A percentile compares a stretch with the other conserved stretches of the same genome.
These are phyloP conservation scores for Brachyistius frenatus DNA, from an alignment of 2,113 vertebrate genomes.

Conservation along the genomic window DNA sequence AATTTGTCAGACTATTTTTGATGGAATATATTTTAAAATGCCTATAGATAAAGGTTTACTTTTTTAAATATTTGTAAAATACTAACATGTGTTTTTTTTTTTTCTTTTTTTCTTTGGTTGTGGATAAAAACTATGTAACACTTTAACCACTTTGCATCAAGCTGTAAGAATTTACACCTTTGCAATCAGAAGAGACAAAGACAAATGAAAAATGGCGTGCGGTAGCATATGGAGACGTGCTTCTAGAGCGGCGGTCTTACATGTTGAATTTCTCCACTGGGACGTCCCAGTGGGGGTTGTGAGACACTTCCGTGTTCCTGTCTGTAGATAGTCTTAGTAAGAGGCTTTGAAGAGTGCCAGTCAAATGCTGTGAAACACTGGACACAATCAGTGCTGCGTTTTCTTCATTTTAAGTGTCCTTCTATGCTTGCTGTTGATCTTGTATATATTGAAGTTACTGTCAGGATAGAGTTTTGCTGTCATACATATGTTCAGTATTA, in stretches of 20 bases:
- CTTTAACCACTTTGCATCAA: slow-evolving; percentile 76
- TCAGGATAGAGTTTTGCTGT: slow-evolving; percentile 69
- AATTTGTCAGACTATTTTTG: slow-evolving; percentile 88
- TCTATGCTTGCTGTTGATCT: slow-evolving; percentile 82
- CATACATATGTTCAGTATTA: slow-evolving; percentile 71
- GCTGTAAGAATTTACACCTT: slow-evolving; percentile 54
- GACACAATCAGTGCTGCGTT: slow-evolving; percentile 79
- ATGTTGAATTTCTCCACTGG: slow-evolving; percentile 72
- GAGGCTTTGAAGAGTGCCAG: slow-evolving; percentile 74
- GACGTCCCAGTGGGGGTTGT: slow-evolving; percentile 56
- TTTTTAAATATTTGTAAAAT: slow-evolving; percentile 89
- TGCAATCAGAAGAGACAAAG: slow-evolving; percentile 38
- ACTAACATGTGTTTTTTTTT: slow-evolving; percentile 79
- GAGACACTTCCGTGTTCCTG: slow-evolving; percentile 72
- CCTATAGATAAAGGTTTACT: slow-evolving; percentile 87
- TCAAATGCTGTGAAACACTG: slow-evolving; percentile 80
- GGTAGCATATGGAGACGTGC: slow-evolving; percentile 68
- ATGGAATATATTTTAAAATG: slow-evolving; percentile 90
- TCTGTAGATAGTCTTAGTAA: slow-evolving; percentile 85
- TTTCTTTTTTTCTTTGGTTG: slow-evolving; percentile 66
- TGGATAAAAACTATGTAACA: slow-evolving; percentile 72
- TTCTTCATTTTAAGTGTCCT: slow-evolving; percentile 87
- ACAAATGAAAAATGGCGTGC: slow-evolving; percentile 42
- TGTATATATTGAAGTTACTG: slow-evolving; percentile 85
- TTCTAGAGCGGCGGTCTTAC: slow-evolving; percentile 77